phyloP scores from a whole-genome alignment of 2,888 invertebrate genomes.

The Nomada flava region DNA sequence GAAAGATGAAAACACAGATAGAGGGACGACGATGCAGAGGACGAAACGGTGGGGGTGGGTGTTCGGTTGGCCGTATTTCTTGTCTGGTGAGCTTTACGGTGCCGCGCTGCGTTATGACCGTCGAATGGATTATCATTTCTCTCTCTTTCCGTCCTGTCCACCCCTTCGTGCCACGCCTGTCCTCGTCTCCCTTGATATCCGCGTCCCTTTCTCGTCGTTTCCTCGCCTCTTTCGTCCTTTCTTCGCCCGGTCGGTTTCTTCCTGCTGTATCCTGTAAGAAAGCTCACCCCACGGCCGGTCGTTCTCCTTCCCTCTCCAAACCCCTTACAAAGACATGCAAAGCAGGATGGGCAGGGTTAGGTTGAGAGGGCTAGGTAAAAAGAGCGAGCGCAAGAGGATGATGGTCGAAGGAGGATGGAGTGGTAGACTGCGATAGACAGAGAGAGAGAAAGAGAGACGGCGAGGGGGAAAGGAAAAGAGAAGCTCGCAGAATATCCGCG shows the following conservation, averaged over 20 bases:
- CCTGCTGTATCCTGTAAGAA: slow-evolving; percentile 65
- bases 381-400: neutral
- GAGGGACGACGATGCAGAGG: slow-evolving; percentile 59
- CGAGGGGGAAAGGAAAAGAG: neutral
- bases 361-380: slow-evolving; percentile 30
- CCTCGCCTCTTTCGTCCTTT: slow-evolving; percentile 37
- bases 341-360: slow-evolving; percentile 60
- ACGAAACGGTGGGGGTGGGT: slow-evolving; percentile 63
- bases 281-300: slow-evolving; percentile 54
- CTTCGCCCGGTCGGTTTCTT: slow-evolving; percentile 49
- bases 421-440: slow-evolving; percentile 1
- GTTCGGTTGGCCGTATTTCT: slow-evolving; percentile 82
- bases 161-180: slow-evolving; percentile 41
- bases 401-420: slow-evolving; percentile 1
- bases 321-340: slow-evolving; percentile 71
- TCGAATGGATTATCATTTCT: slow-evolving; percentile 83
- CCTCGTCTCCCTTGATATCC: slow-evolving; percentile 23
- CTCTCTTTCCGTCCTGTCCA: slow-evolving; percentile 62
- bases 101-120: slow-evolving; percentile 82
- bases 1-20: slow-evolving; percentile 66
- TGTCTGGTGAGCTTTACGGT: slow-evolving; percentile 84
- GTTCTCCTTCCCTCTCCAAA: slow-evolving; percentile 19
- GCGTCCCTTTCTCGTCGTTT: slow-evolving; percentile 42
- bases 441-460: slow-evolving; percentile 12
- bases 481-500: slow-evolving; percentile 40